A percentile compares a stretch with the other conserved stretches of the same genome.
Evolutionary conservation across 2,113 vertebrate genomes (phyloP).

Genomic region (Oreochromis spilurus): DNA sequence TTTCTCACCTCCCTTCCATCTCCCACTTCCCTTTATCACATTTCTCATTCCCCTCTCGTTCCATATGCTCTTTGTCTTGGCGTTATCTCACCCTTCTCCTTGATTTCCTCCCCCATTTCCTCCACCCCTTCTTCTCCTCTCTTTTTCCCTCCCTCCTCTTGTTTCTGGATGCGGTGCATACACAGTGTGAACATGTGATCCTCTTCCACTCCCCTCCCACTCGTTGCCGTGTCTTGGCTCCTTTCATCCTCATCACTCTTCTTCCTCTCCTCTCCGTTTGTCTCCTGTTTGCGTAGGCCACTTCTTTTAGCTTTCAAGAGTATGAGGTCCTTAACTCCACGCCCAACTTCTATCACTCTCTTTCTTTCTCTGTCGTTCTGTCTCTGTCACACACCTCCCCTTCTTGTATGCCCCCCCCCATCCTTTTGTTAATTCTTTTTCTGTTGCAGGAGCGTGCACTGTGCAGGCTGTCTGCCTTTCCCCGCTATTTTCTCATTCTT

Average conservation of each 20-base stretch:
- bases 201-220: neutral
- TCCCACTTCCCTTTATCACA: neutral
- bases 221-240: neutral
- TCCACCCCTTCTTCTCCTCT: neutral
- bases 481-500: neutral
- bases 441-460: constrained; percentile 4
- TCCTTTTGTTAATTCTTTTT: neutral
- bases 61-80: constrained; percentile 13
- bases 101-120: neutral
- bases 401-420: neutral
- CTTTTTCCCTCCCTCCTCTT: neutral
- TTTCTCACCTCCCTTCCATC: constrained; percentile 1
- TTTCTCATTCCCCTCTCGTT: neutral
- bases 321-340: constrained; percentile 8
- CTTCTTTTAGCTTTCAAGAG: neutral
- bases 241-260: neutral
- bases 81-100: neutral
- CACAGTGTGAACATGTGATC: constrained; percentile 15
- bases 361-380: neutral
- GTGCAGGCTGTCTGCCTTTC: neutral
- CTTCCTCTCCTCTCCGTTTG: neutral
- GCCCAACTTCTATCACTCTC: neutral
- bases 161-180: neutral
- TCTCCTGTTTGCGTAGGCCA: neutral
- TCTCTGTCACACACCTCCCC: neutral